Conservation (phyloP, 2,797 vertebrate genomes). For the Somateria mollissima region DNA sequence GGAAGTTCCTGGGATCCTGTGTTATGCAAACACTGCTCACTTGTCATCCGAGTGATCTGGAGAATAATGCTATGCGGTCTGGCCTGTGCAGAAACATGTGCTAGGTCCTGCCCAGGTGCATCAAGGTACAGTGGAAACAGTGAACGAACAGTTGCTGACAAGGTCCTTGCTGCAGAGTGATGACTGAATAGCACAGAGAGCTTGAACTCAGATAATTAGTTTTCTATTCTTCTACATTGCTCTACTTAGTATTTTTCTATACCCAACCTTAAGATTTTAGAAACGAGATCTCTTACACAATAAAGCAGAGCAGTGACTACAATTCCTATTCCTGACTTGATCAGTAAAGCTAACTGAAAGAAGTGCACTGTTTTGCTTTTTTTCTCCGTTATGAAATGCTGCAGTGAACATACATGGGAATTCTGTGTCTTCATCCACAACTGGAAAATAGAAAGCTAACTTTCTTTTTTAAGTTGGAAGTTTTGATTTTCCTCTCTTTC, state of each 20-base stretch:
- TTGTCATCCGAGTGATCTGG: background rate
- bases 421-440: background rate
- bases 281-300: background rate
- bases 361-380: background rate
- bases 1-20: accelerated
- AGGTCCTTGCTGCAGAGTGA: background rate
- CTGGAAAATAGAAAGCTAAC: background rate
- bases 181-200: background rate
- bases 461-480: background rate
- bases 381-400: background rate
- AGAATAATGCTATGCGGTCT: accelerated
- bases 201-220: background rate
- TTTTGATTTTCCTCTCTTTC: background rate
- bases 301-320: background rate
- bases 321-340: background rate
- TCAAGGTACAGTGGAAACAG: background rate
- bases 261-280: background rate
- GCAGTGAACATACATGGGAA: background rate
- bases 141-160: background rate
- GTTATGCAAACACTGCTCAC: accelerated
- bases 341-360: background rate
- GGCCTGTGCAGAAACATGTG: background rate
- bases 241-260: background rate
- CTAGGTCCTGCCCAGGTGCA: background rate
- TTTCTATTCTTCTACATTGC: background rate